These are phyloP conservation scores for Steromphala cineraria DNA, from an alignment of 2,888 invertebrate genomes.

Conservation along the genomic window DNA sequence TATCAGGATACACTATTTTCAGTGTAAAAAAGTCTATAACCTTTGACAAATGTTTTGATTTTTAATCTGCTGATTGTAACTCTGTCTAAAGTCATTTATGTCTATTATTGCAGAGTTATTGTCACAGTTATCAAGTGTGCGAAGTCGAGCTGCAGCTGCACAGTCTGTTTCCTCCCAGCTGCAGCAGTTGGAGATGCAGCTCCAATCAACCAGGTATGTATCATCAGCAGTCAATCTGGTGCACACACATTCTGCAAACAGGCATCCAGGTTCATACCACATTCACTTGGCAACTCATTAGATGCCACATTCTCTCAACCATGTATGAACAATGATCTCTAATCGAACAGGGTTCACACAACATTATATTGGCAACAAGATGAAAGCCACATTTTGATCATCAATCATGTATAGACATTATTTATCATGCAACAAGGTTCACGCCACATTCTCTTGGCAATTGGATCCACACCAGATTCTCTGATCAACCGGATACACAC, in stretches of 20 bases:
- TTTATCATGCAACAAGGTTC: too few species aligned
- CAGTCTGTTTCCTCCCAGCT: conserved; percentile 77
- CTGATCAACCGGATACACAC: conserved; percentile 77
- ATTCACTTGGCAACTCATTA: conserved; percentile 77
- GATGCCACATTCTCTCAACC: neutral
- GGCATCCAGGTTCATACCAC: too few species aligned
- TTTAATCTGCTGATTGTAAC: too few species aligned
- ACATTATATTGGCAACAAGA: neutral
- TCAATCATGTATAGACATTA: too few species aligned
- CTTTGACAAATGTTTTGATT: too few species aligned
- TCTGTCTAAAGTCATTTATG: too few species aligned
- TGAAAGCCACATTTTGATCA: neutral
- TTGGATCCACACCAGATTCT: too few species aligned
- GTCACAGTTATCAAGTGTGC: conserved; percentile 94
- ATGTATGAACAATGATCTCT: neutral
- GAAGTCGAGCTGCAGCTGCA: conserved; percentile 79
- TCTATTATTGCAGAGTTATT: conserved; percentile 82
- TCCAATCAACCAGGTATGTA: conserved; percentile 86
- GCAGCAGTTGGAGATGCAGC: conserved; percentile 95
- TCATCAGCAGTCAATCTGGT: neutral
- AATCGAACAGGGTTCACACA: too few species aligned
- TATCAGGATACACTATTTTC: too few species aligned
- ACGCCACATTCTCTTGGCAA: too few species aligned
- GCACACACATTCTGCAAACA: too few species aligned
- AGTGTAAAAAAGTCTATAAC: too few species aligned